A percentile compares a stretch with the other conserved stretches of the same genome.
Evolutionary conservation across 2,888 invertebrate genomes (phyloP).

Genomic region (Tetranychus truncatus): DNA sequence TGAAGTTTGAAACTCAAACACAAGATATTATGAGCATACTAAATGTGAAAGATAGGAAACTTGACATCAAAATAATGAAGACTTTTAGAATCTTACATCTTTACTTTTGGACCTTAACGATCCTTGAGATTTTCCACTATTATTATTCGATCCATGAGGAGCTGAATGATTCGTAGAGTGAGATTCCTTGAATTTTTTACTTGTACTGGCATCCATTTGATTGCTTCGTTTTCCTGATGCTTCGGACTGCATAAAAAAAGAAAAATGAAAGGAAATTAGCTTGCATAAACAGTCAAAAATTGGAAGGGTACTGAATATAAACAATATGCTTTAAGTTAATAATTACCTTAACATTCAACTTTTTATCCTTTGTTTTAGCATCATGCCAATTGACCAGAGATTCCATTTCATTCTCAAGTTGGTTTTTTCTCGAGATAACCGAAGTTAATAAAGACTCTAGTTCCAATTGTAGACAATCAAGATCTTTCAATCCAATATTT

Average conservation of each 20-base stretch:
- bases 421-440: conserved; percentile 56
- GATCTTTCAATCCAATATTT: conserved; percentile 64
- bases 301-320: too few relatives aligned
- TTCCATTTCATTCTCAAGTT: conserved; percentile 41
- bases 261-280: background rate
- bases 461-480: conserved; percentile 68
- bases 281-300: too few relatives aligned
- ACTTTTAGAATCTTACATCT: conserved; percentile 22
- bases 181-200: conserved; percentile 36
- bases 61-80: background rate
- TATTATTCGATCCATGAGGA: conserved; percentile 2
- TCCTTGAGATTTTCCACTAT: conserved; percentile 7
- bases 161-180: background rate
- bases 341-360: background rate
- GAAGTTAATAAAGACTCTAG: conserved; percentile 65
- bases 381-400: conserved; percentile 36
- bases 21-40: too few relatives aligned
- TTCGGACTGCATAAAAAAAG: conserved; percentile 33
- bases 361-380: conserved; percentile 29
- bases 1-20: too few relatives aligned
- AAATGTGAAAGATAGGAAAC: too few relatives aligned
- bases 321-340: too few relatives aligned
- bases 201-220: conserved; percentile 41
- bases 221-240: conserved; percentile 41
- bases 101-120: conserved; percentile 28